Evolutionary conservation across 2,888 invertebrate species (phyloP).

Genomic region (Epinotia nisella): DNA sequence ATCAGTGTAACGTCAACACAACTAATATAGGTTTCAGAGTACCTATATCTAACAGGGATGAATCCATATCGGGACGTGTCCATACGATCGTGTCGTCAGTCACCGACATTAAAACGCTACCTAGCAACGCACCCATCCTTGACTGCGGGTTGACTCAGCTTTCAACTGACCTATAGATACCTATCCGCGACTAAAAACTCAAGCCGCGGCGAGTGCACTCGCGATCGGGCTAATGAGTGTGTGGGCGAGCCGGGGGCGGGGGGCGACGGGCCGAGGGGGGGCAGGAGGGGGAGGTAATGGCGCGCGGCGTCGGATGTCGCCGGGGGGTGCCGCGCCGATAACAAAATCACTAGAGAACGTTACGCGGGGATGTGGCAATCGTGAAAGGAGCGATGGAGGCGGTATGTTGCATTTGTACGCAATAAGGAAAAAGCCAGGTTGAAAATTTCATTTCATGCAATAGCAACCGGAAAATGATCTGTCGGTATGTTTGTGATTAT

Average conservation of each 20-base stretch:
- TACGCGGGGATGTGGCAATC: conserved; percentile 49
- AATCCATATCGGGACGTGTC: conserved; percentile 4
- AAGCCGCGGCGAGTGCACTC: conserved; percentile 72
- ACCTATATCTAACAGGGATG: neutral
- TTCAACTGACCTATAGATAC: conserved; percentile 33
- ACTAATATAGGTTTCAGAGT: neutral
- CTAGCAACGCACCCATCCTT: conserved; percentile 26
- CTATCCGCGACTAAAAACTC: conserved; percentile 41
- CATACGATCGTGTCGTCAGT: neutral
- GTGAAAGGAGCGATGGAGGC: conserved; percentile 54
- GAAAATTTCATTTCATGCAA: too few species aligned
- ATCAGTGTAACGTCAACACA: neutral
- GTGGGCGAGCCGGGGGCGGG: conserved; percentile 54
- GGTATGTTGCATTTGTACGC: conserved; percentile 46
- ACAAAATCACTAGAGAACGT: conserved; percentile 82
- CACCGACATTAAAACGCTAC: conserved; percentile 15
- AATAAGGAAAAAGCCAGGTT: neutral
- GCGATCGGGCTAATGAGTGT: conserved; percentile 74
- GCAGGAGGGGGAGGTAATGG: conserved; percentile 69
- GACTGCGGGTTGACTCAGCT: conserved; percentile 35
- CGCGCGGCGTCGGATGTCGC: conserved; percentile 81
- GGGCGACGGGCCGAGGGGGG: conserved; percentile 51
- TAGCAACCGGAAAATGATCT: too few species aligned
- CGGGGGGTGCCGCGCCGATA: conserved; percentile 80
- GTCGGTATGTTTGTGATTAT: too few species aligned